Evolutionary conservation across 2,888 invertebrate species (phyloP), one percentile per base, ranked within the genome.

Genomic region (Tipula vernalis): DNA sequence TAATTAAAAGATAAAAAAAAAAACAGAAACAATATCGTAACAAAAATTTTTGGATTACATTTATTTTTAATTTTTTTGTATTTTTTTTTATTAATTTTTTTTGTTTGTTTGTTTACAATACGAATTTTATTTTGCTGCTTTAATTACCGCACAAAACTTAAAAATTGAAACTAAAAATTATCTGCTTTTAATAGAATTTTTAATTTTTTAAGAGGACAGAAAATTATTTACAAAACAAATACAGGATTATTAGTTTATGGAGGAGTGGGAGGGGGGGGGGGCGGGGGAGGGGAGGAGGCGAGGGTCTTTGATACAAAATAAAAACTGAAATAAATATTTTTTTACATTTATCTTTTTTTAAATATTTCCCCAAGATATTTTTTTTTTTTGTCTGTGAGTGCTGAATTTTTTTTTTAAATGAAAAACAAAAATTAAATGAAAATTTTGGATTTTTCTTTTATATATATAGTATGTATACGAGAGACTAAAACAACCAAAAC

Each of bases 51-150:
- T 71, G 71, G 71, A 71, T 71, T 71, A 71, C 28, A 71, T 28
- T 15, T 71, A 71, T 71, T 71, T 71, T 71, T 71, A 71, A 28
- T 71, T 71, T 71, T 71, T 71, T 71, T 71, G 71, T 71, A 71
- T 71, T 71, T 71, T 57, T 71, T 44, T 15, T 57, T 15, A 57
- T 15, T 57, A n/a, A 71, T 71, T 71, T 28, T 71, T 71, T n/a
- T 5, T 57, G 5, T 71, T 71, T 71, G 28, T 71, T 71, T 71
- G 71, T 71, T 71, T 71, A 71, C 71, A 71, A 28, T 71, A 71
- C 71, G 71, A 71, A 71, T 71, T 71, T 71, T 28, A 71, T 71
- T 83, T 84, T 84, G 84, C 84, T 84, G 84, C 84, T 84, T 84
- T 39, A 83, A 41, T 39, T 84, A 84, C 84, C 39, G 39, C 84